These are phyloP conservation scores for Drosophila longiperda DNA, from an alignment of 2,888 invertebrate genomes.

Conservation along the genomic window DNA sequence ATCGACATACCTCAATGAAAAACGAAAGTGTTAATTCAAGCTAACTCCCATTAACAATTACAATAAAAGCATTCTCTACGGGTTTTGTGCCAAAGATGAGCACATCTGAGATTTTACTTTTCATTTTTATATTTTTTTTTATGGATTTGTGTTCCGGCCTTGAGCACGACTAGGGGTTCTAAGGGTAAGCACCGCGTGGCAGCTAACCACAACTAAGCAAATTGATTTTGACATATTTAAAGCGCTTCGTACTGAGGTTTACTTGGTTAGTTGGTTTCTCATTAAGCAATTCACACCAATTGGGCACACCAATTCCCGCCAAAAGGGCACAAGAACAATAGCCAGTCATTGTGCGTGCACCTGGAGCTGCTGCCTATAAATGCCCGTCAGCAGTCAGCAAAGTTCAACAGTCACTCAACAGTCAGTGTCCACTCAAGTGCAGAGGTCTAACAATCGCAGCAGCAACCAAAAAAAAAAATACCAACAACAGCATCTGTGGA, in stretches of 20 bases:
- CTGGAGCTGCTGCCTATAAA: slow-evolving; percentile 62
- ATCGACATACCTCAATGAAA: slow-evolving; percentile 10
- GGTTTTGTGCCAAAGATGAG: slow-evolving; percentile 11
- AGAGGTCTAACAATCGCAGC: slow-evolving; percentile 15
- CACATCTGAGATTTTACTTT: slow-evolving; percentile 8
- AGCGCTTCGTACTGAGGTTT: slow-evolving; percentile 15
- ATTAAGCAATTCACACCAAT: slow-evolving; percentile 69
- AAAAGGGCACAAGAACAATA: slow-evolving; percentile 61
- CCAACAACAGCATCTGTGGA: slow-evolving; percentile 9
- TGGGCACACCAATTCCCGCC: slow-evolving; percentile 16
- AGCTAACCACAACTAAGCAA: slow-evolving; percentile 25
- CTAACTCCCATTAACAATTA: slow-evolving; percentile 53
- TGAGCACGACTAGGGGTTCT: slow-evolving; percentile 23
- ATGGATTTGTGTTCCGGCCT: slow-evolving; percentile 23
- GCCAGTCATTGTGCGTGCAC: slow-evolving; percentile 55
- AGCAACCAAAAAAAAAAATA: slow-evolving; percentile 5
- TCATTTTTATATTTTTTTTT: background rate
- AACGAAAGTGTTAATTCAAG: slow-evolving; percentile 76
- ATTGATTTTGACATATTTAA: slow-evolving; percentile 65
- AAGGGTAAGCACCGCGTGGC: slow-evolving; percentile 18
- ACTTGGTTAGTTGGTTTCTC: slow-evolving; percentile 27
- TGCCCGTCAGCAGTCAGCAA: slow-evolving; percentile 40
- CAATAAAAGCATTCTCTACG: slow-evolving; percentile 35
- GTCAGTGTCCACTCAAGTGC: slow-evolving; percentile 36
- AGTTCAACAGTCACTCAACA: slow-evolving; percentile 68